These are phyloP conservation scores for Athripsodes cinereus DNA, from an alignment of 2,888 invertebrate genomes.

Conservation along the genomic window DNA sequence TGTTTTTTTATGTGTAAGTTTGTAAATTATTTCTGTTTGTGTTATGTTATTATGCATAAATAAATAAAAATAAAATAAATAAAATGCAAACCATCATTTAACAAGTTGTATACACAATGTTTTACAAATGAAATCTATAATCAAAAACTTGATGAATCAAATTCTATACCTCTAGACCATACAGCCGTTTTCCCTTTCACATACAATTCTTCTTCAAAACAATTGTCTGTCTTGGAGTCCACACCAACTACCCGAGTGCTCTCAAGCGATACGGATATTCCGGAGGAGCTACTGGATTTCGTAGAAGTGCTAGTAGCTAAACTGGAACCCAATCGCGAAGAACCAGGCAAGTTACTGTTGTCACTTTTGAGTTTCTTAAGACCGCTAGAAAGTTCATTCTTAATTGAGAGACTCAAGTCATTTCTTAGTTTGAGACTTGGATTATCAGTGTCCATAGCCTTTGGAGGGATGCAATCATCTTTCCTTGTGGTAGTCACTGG, in stretches of 20 bases:
- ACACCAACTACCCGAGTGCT: constrained; percentile 30
- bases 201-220: constrained; percentile 82
- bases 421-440: constrained; percentile 41
- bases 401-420: constrained; percentile 46
- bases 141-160: not conserved
- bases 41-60: no score
- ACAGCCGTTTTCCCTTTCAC: constrained; percentile 78
- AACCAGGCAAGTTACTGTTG: constrained; percentile 32
- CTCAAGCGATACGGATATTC: constrained; percentile 5
- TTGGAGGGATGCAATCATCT: not conserved
- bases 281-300: not conserved
- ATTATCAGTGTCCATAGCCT: constrained; percentile 29
- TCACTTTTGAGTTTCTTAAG: constrained; percentile 36
- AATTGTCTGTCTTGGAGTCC: constrained; percentile 42
- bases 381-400: constrained; percentile 38
- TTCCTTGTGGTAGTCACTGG: not conserved
- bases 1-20: no score
- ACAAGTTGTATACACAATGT: no score
- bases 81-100: no score
- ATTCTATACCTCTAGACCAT: constrained; percentile 60
- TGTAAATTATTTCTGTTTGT: no score
- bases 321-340: constrained; percentile 40
- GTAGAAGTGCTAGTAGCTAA: constrained; percentile 36
- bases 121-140: no score
- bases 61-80: no score